phyloP scores from a whole-genome alignment of 2,113 vertebrate genomes.

The Epinephelus moara region DNA sequence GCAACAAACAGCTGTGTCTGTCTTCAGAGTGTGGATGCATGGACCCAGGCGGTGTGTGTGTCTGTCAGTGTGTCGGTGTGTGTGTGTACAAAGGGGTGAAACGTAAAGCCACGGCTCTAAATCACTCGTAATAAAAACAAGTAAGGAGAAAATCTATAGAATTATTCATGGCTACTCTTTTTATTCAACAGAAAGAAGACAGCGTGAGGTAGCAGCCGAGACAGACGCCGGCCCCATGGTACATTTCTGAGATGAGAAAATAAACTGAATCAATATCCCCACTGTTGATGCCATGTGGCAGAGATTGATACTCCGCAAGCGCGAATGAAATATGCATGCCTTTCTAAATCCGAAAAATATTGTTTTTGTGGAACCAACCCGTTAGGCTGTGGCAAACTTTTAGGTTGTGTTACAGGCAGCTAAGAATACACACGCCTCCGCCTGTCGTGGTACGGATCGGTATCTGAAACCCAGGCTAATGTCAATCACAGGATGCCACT shows the following conservation, averaged over 20 bases:
- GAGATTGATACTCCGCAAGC: constrained; percentile 64
- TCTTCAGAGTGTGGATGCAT: neutral
- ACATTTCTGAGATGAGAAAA: constrained; percentile 64
- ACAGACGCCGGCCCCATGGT: constrained; percentile 29
- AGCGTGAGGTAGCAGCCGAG: neutral
- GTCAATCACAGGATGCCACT: neutral
- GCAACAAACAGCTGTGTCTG: constrained; percentile 19
- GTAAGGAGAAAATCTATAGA: constrained; percentile 14
- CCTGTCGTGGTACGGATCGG: neutral
- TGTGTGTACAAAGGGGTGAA: constrained; percentile 13
- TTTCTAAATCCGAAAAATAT: constrained; percentile 65
- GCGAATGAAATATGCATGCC: constrained; percentile 76
- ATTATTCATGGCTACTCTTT: constrained; percentile 56
- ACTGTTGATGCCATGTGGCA: constrained; percentile 54
- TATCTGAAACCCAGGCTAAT: constrained; percentile 20
- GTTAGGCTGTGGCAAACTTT: constrained; percentile 40
- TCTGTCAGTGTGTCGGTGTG: neutral
- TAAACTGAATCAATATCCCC: constrained; percentile 65
- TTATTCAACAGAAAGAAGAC: constrained; percentile 20
- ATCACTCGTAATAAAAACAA: constrained; percentile 35
- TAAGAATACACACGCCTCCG: constrained; percentile 19
- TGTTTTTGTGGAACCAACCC: constrained; percentile 39
- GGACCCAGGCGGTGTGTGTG: too few species aligned
- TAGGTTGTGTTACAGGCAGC: constrained; percentile 38
- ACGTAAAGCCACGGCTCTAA: constrained; percentile 13